A percentile compares a stretch with the other conserved stretches of the same genome.
phyloP scores from a whole-genome alignment of 2,113 vertebrate genomes.

The Arizona elegans region DNA sequence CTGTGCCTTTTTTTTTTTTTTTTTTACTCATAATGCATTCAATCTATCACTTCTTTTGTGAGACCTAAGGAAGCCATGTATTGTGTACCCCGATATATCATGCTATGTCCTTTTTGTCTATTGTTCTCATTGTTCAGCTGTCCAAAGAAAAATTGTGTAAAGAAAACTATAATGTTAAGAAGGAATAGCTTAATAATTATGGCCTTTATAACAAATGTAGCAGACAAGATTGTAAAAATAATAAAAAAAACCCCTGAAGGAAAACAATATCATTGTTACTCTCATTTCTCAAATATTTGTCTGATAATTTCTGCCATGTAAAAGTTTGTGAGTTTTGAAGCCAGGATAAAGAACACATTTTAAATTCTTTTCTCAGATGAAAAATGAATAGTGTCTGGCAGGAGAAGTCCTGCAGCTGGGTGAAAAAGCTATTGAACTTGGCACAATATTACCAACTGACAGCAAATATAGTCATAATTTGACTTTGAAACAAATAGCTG shows the following conservation, averaged over 20 bases:
- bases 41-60: background rate
- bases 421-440: slow-evolving; percentile 57
- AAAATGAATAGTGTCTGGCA: slow-evolving; percentile 61
- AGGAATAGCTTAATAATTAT: slow-evolving; percentile 46
- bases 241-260: slow-evolving; percentile 37
- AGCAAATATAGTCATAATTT: slow-evolving; percentile 39
- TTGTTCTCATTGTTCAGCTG: slow-evolving; percentile 53
- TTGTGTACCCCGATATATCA: background rate
- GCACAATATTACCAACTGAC: slow-evolving; percentile 51
- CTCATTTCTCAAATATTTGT: slow-evolving; percentile 66
- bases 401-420: slow-evolving; percentile 53
- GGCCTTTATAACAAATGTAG: slow-evolving; percentile 63
- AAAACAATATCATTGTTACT: slow-evolving; percentile 31
- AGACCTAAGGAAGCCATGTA: background rate
- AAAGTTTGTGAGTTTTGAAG: slow-evolving; percentile 65
- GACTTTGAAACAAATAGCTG: slow-evolving; percentile 50
- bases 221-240: slow-evolving; percentile 61
- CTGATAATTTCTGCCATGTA: slow-evolving; percentile 68
- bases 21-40: background rate
- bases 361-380: slow-evolving; percentile 53
- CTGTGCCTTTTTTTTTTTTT: background rate
- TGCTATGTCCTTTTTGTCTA: slow-evolving; percentile 18
- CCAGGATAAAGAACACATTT: slow-evolving; percentile 58
- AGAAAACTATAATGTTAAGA: slow-evolving; percentile 50
- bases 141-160: slow-evolving; percentile 47